phyloP scores from a whole-genome alignment of 1,140 invertebrate species.

The Dufourea novaeangliae region DNA sequence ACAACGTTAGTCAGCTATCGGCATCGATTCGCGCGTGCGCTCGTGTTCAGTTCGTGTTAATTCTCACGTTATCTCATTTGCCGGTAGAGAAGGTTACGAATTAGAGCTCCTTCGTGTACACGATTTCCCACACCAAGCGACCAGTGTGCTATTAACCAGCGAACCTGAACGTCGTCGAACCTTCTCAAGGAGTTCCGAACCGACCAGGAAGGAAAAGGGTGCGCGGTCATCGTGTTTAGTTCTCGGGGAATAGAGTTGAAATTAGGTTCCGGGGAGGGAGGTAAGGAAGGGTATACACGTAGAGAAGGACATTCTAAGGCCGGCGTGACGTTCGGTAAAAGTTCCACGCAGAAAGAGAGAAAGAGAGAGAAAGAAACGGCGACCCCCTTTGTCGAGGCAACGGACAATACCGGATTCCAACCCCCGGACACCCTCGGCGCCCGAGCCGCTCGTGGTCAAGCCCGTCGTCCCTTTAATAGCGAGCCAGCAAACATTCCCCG shows the following conservation, averaged over 20 bases:
- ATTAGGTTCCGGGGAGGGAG: slow-evolving; percentile 35
- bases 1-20: too few species aligned
- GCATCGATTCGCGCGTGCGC: too few species aligned
- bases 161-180: not conserved
- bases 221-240: slow-evolving; percentile 12
- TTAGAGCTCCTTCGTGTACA: too few species aligned
- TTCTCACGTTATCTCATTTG: not conserved
- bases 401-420: slow-evolving; percentile 40
- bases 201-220: slow-evolving; percentile 18
- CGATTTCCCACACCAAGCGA: not conserved
- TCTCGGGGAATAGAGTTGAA: slow-evolving; percentile 49
- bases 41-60: too few species aligned
- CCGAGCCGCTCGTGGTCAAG: slow-evolving; percentile 54
- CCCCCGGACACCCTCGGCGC: slow-evolving; percentile 20
- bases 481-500: not conserved
- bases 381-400: slow-evolving; percentile 42
- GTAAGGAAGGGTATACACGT: not conserved
- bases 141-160: not conserved
- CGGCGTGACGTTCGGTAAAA: slow-evolving; percentile 35
- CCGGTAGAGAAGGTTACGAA: not conserved
- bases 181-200: not conserved
- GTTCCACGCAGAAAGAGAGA: slow-evolving; percentile 17
- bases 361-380: too few species aligned
- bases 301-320: slow-evolving; percentile 41
- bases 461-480: slow-evolving; percentile 62